These are phyloP conservation scores for Idris sp. DNA, from an alignment of 1,140 invertebrate genomes.

Conservation along the genomic window DNA sequence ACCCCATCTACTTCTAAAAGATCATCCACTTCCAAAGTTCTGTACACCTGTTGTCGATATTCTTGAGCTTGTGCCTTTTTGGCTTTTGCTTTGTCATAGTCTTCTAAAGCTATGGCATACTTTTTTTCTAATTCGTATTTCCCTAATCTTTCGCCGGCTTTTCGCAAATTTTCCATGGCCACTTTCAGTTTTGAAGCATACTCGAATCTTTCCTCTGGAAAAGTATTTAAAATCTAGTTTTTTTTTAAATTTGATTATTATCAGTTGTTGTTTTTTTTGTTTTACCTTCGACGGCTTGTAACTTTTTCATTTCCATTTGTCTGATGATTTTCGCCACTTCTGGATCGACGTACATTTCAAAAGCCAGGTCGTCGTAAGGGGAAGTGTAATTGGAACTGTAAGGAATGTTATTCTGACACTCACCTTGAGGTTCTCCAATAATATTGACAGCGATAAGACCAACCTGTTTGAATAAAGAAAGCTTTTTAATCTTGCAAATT, in stretches of 20 bases:
- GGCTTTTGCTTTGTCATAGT: constrained; percentile 91
- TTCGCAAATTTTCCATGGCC: constrained; percentile 88
- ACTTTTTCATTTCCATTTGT: constrained; percentile 91
- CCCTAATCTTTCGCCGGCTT: constrained; percentile 92
- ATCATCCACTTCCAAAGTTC: constrained; percentile 84
- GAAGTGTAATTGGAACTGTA: constrained; percentile 85
- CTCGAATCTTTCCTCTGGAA: constrained; percentile 90
- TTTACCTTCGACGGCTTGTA: constrained; percentile 86
- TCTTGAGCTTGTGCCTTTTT: constrained; percentile 94
- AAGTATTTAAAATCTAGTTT: too few species aligned
- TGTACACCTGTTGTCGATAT: constrained; percentile 84
- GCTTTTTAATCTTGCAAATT: too few species aligned
- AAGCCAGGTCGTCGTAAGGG: constrained; percentile 95
- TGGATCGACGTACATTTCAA: constrained; percentile 98
- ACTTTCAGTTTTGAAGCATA: constrained; percentile 93
- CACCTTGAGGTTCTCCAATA: constrained; percentile 82
- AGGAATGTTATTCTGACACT: constrained; percentile 72
- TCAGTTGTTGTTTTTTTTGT: constrained; percentile 3
- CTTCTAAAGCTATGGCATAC: constrained; percentile 92
- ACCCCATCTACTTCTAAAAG: constrained; percentile 89
- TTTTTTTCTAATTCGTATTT: constrained; percentile 94
- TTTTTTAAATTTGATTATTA: too few species aligned
- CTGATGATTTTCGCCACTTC: constrained; percentile 93
- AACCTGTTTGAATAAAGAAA: constrained; percentile 76
- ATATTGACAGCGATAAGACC: constrained; percentile 87